Evolutionary conservation across 2,888 invertebrate genomes (phyloP).

Genomic region (Erebia ligea): DNA sequence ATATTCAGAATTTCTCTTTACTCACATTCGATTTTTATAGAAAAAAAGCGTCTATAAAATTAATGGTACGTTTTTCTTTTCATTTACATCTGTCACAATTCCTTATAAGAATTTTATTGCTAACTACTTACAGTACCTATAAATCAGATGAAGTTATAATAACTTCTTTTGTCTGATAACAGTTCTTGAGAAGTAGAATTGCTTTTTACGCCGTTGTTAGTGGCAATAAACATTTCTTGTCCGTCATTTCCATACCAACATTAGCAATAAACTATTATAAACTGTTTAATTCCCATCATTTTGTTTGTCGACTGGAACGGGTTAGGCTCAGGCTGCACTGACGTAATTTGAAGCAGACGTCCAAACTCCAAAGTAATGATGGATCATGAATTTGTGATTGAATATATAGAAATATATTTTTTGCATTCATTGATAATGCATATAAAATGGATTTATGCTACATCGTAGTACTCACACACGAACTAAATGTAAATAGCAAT

Average conservation of each 20-base stretch:
- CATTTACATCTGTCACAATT: conserved; percentile 16
- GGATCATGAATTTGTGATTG: not conserved
- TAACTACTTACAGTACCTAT: conserved; percentile 14
- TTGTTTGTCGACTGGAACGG: conserved; percentile 55
- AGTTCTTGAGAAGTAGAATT: conserved; percentile 35
- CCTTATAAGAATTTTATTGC: conserved; percentile 20
- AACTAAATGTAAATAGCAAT: too few relatives aligned
- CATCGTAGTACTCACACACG: too few relatives aligned
- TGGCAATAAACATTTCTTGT: conserved; percentile 50
- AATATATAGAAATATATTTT: too few relatives aligned
- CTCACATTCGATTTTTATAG: not conserved
- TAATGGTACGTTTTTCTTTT: not conserved
- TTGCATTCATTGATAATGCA: too few relatives aligned
- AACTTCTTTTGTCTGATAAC: conserved; percentile 35
- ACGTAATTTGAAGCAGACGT: not conserved
- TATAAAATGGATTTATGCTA: too few relatives aligned
- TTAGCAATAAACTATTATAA: conserved; percentile 53
- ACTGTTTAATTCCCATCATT: conserved; percentile 60
- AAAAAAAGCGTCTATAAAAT: not conserved
- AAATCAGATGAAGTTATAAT: conserved; percentile 32
- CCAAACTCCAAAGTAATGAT: not conserved
- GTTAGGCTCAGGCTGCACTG: conserved; percentile 11
- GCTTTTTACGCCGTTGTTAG: conserved; percentile 30
- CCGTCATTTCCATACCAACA: conserved; percentile 56
- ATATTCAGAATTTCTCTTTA: not conserved